A percentile compares a stretch with the other conserved stretches of the same genome.
phyloP scores from a whole-genome alignment of 2,797 vertebrate genomes.

The Sorex maritimensis region DNA sequence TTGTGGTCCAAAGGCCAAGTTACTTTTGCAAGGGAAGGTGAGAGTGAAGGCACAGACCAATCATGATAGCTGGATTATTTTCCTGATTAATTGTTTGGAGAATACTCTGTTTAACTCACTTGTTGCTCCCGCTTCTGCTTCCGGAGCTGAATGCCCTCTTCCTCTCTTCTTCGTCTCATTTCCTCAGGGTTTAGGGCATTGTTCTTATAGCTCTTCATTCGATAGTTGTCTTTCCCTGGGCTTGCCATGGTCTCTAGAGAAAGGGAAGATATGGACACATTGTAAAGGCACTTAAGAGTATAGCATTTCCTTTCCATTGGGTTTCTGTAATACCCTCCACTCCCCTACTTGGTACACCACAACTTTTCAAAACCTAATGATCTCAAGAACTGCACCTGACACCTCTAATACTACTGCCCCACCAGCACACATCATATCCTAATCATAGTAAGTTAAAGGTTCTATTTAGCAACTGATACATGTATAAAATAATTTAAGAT shows the following conservation, averaged over 20 bases:
- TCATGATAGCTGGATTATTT: background rate
- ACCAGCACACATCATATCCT: background rate
- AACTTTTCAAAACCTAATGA: constrained; percentile 20
- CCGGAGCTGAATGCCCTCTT: constrained; percentile 98
- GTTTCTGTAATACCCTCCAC: background rate
- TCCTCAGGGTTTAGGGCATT: constrained; percentile 99
- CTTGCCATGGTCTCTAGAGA: constrained; percentile 96
- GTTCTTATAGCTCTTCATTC: constrained; percentile 99
- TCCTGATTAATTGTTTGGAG: background rate
- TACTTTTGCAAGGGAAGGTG: background rate
- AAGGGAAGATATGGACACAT: constrained; percentile 49
- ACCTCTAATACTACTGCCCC: background rate
- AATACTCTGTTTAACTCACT: constrained; percentile 87
- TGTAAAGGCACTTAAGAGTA: constrained; percentile 37
- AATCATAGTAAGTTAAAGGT: constrained; percentile 32
- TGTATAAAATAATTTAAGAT: constrained; percentile 32
- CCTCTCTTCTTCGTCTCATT: constrained; percentile 98
- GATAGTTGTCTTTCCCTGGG: constrained; percentile 98
- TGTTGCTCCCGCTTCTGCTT: constrained; percentile 99
- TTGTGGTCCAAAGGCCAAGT: constrained; percentile 6
- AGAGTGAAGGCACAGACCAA: background rate
- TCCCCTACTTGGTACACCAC: background rate
- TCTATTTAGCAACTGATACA: background rate
- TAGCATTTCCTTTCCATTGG: constrained; percentile 41
- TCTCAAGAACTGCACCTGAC: background rate